Evolutionary conservation across 2,888 invertebrate genomes (phyloP), one percentile per base, ranked within the genome.

Genomic region (Drosophila prolongata): DNA sequence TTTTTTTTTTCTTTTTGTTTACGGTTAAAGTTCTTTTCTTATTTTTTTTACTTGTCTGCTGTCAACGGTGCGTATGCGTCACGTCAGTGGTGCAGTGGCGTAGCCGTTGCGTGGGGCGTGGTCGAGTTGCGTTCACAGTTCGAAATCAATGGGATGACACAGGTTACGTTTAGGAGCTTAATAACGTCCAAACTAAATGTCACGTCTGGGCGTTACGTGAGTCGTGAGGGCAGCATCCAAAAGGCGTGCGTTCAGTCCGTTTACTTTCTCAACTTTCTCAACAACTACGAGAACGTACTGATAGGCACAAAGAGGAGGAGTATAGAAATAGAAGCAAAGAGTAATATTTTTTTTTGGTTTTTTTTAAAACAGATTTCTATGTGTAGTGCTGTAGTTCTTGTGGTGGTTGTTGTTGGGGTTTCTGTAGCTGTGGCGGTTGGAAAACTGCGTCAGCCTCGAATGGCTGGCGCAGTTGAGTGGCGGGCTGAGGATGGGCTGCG

Each of bases 111-210:
- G 24, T 24, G 24, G 24, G 24, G 24, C 24, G 24, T 24, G 24
- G 24, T 24, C 24, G 37, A 14, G 42, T 68, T 43, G 34, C 37
- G 42, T 80, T 62, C 53, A 65, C 75, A 60, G 80, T 88, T 71
- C 77, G 58, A 80, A 88, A 76, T 84, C 89, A 86, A 86, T 87
- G 68, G 86, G 75, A 80, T 83, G 87, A 89, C 80, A 87, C 87
- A 87, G 87, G 88, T 87, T 89, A 86, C 88, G 88, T 89, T 79
- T 89, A 90, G 90, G 90, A 90, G 90, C 90, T 89, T 89, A 86
- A 89, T 56, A 69, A 85, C 82, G 87, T 87, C 88, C 87, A 88
- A 90, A 89, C 90, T 89, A 80, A 89, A 76, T 70, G 84, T 80
- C 82, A 75, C 75, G 80, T 87, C 43, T 16, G 14, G 30, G 56